phyloP scores from a whole-genome alignment of 2,888 invertebrate genomes.

The Oscheius sp. region DNA sequence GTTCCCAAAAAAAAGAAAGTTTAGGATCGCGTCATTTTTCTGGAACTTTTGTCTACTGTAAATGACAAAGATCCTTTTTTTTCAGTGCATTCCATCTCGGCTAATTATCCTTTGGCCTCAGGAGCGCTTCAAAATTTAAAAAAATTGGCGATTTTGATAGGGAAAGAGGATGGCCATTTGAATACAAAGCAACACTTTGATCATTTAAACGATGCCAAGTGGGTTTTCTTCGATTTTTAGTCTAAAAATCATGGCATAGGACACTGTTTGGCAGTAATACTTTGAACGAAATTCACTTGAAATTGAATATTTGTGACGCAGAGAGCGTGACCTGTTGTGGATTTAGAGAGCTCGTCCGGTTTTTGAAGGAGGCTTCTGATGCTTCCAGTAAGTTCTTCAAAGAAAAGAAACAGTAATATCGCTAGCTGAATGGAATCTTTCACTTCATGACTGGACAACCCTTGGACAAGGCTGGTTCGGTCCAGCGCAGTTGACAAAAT shows the following conservation, averaged over 20 bases:
- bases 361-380: constrained; percentile 43
- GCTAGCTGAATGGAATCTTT: constrained; percentile 43
- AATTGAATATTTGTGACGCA: constrained; percentile 36
- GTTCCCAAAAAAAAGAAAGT: too few relatives aligned
- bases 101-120: background rate
- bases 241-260: constrained; percentile 1
- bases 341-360: constrained; percentile 42
- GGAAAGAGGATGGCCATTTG: constrained; percentile 37
- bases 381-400: constrained; percentile 21
- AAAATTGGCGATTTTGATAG: constrained; percentile 32
- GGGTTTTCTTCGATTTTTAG: background rate
- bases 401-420: background rate
- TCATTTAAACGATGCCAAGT: constrained; percentile 38
- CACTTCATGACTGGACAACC: constrained; percentile 38
- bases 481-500: constrained; percentile 41
- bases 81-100: constrained; percentile 18
- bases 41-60: too few relatives aligned
- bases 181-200: constrained; percentile 46
- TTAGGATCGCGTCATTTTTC: too few relatives aligned
- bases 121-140: constrained; percentile 1
- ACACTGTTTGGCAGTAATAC: constrained; percentile 35
- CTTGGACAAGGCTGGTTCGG: constrained; percentile 49
- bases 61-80: too few relatives aligned
- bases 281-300: constrained; percentile 40
- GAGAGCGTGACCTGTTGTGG: constrained; percentile 51